phyloP scores from a whole-genome alignment of 2,888 invertebrate species.

The Meganola albula region DNA sequence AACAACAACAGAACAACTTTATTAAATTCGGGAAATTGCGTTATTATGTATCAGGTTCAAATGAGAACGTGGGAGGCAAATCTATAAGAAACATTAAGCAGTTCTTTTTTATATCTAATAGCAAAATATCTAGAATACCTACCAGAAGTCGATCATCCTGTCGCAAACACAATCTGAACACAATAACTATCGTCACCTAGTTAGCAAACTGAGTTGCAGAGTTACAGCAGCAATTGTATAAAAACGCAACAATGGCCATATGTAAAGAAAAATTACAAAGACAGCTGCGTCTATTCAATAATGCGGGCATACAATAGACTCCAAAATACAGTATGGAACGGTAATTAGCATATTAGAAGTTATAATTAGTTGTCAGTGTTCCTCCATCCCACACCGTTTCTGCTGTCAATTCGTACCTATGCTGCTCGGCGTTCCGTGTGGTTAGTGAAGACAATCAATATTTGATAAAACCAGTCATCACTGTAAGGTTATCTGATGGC shows the following conservation, averaged over 20 bases:
- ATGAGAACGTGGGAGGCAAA: constrained; percentile 20
- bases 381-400: constrained; percentile 35
- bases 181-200: constrained; percentile 11
- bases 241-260: constrained; percentile 20
- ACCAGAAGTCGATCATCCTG: constrained; percentile 6
- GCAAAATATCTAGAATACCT: constrained; percentile 15
- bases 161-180: constrained; percentile 9
- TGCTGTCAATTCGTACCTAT: constrained; percentile 22
- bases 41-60: constrained; percentile 19
- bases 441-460: constrained; percentile 44
- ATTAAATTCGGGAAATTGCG: constrained; percentile 24
- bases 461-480: constrained; percentile 46
- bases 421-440: constrained; percentile 21
- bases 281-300: constrained; percentile 15
- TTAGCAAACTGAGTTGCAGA: constrained; percentile 9
- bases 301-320: constrained; percentile 20
- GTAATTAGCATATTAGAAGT: constrained; percentile 35
- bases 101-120: no score
- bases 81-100: constrained; percentile 17
- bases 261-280: constrained; percentile 21
- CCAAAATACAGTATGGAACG: constrained; percentile 27
- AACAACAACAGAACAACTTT: constrained; percentile 3
- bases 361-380: constrained; percentile 27
- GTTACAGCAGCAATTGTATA: no score
- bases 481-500: constrained; percentile 51